Evolutionary conservation across 2,113 vertebrate genomes (phyloP), one percentile per base, ranked within the genome.

Genomic region (Brachionichthys hirsutus): DNA sequence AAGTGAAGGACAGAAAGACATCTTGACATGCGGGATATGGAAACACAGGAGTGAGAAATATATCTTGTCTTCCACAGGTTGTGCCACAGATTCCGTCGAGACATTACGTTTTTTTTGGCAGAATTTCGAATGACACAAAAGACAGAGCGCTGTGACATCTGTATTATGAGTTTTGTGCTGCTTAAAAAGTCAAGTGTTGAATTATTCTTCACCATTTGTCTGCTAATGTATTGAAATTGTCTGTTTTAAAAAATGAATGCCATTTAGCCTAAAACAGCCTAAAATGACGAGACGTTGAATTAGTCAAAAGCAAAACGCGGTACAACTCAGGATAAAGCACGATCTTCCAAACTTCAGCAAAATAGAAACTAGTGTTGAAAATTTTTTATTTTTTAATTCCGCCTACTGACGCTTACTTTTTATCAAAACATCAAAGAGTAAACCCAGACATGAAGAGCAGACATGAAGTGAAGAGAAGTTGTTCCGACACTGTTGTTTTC

Each of bases 1-100:
- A n/a, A 83, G 71, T 73, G 62, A 79, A 59, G 49, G 59, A 71
- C 80, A 69, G 74, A 78, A 62, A 82, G 82, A 82, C 70, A 72
- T 82, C 64, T 84, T 73, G 80, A 78, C 53, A 62, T 51, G 65
- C 44, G 54, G 64, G 64, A 77, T 85, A 82, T 74, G 76, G 83
- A 80, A 87, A 82, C 62, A 47, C 62, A 71, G 67, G 75, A 65
- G 73, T 71, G 67, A 81, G 75, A 71, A 68, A 61, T 71, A 61
- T 61, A 59, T 69, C 50, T 54, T 17, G 59, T 55, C 77, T 77
- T 75, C 67, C 62, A 75, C 62, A 69, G 75, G 47, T 75, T 70
- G 51, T 59, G 62, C 72, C 58, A 70, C 49, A 59, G 72, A 72
- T 49, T 69, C 22, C 9, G 19, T 7, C 18, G 58, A 73, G 43